Evolutionary conservation across 2,888 invertebrate species (phyloP).

Genomic region (Coenonympha glycerion): DNA sequence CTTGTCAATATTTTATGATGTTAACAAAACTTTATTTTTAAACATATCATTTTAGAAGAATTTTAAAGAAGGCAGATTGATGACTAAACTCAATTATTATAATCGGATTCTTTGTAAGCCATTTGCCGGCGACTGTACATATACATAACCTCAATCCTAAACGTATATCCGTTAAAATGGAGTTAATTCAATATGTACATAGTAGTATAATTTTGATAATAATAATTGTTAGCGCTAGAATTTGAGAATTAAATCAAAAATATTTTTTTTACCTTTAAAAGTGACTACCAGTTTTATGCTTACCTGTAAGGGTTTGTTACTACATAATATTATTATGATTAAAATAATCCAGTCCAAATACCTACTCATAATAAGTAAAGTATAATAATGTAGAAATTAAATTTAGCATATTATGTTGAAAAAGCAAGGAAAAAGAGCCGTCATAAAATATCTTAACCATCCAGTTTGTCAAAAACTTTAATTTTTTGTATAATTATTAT

Average conservation of each 20-base stretch:
- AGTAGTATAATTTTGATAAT: slow-evolving; percentile 32
- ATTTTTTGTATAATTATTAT: too few species aligned
- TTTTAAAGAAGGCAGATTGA: too few species aligned
- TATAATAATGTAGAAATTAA: neutral
- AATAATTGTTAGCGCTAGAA: slow-evolving; percentile 29
- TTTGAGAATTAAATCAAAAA: slow-evolving; percentile 27
- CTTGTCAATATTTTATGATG: too few species aligned
- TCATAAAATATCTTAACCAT: too few species aligned
- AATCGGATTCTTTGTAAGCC: too few species aligned
- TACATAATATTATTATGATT: too few species aligned
- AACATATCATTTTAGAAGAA: too few species aligned
- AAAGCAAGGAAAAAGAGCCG: too few species aligned
- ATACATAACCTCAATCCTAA: neutral
- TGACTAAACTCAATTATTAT: too few species aligned
- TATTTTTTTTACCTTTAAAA: slow-evolving; percentile 23
- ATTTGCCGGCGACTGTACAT: neutral
- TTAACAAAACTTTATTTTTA: too few species aligned
- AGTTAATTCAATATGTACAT: slow-evolving; percentile 29
- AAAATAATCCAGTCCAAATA: slow-evolving; percentile 7
- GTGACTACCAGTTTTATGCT: slow-evolving; percentile 24
- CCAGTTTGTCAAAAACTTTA: too few species aligned
- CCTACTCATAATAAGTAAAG: neutral
- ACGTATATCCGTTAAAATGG: slow-evolving; percentile 15
- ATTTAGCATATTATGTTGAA: too few species aligned
- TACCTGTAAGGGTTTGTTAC: slow-evolving; percentile 42